Conservation (phyloP, 1,140 invertebrate species). For the Pseudomyrmex concolor region DNA sequence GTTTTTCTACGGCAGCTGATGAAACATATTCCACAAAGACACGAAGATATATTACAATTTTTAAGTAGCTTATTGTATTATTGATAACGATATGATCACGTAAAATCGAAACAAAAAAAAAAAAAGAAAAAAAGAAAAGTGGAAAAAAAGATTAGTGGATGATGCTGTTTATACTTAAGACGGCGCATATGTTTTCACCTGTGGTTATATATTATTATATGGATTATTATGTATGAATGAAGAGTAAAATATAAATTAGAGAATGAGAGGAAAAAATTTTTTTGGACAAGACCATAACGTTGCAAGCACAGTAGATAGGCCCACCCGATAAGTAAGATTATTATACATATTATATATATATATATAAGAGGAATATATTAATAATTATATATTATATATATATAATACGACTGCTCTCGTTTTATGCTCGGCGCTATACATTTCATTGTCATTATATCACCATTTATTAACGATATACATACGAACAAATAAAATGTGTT, state of each 20-base stretch:
- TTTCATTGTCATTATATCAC: conserved; percentile 84
- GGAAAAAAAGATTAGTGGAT: conserved; percentile 74
- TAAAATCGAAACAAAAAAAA: conserved; percentile 62
- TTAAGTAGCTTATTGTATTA: conserved; percentile 82
- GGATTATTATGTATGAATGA: conserved; percentile 71
- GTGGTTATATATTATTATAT: conserved; percentile 79
- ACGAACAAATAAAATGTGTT: conserved; percentile 84
- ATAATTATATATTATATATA: conserved; percentile 73
- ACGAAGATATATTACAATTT: conserved; percentile 74
- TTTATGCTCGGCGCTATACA: conserved; percentile 84
- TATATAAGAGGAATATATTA: conserved; percentile 80
- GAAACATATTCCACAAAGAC: conserved; percentile 71
- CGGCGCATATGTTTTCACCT: conserved; percentile 80
- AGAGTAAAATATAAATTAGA: conserved; percentile 70
- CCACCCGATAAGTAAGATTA: conserved; percentile 81
- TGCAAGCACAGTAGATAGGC: conserved; percentile 82
- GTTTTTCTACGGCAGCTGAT: conserved; percentile 57
- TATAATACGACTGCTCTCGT: conserved; percentile 83
- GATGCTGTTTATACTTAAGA: conserved; percentile 81
- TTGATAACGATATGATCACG: conserved; percentile 76
- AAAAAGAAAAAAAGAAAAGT: conserved; percentile 48
- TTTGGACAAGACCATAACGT: conserved; percentile 77
- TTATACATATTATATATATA: conserved; percentile 69
- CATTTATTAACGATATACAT: conserved; percentile 84
- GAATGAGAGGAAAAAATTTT: conserved; percentile 58